A percentile compares a stretch with the other conserved stretches of the same genome.
Conservation (phyloP, 2,113 vertebrate species). For the Gyps fulvus region DNA sequence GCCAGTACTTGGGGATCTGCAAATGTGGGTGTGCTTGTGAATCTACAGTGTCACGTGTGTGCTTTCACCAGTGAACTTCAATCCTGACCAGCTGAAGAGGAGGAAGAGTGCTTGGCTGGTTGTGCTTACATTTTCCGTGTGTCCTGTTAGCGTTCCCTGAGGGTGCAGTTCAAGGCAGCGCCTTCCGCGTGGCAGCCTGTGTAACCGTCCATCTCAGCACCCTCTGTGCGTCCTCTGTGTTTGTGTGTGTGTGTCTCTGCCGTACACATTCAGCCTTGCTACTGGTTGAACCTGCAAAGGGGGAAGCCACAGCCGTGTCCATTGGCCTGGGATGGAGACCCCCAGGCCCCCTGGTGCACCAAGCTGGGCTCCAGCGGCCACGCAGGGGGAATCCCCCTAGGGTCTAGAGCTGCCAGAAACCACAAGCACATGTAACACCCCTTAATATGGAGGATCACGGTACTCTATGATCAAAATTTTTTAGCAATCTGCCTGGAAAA, state of each 20-base stretch:
- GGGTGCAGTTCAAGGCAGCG: neutral
- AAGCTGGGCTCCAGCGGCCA: neutral
- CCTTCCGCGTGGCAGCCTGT: neutral
- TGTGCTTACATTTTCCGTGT: neutral
- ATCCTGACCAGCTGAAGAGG: neutral
- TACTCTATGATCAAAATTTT: neutral
- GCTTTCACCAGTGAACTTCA: neutral
- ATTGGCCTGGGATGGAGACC: neutral
- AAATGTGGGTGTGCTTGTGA: neutral
- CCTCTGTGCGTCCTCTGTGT: neutral
- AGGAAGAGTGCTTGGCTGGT: neutral
- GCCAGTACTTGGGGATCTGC: neutral
- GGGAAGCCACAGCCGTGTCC: neutral
- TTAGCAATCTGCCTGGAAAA: neutral
- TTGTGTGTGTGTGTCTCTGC: neutral
- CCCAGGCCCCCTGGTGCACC: neutral
- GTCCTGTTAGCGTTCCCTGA: neutral
- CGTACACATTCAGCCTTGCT: neutral
- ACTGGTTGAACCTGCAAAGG: too few relatives aligned
- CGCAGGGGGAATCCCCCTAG: fast-evolving
- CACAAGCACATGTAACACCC: fast-evolving
- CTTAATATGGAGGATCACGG: neutral
- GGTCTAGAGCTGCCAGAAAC: neutral
- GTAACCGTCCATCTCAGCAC: neutral
- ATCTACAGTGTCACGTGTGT: neutral